Conservation (phyloP, 2,888 invertebrate genomes). For the Branchinecta sandiegonensis region DNA sequence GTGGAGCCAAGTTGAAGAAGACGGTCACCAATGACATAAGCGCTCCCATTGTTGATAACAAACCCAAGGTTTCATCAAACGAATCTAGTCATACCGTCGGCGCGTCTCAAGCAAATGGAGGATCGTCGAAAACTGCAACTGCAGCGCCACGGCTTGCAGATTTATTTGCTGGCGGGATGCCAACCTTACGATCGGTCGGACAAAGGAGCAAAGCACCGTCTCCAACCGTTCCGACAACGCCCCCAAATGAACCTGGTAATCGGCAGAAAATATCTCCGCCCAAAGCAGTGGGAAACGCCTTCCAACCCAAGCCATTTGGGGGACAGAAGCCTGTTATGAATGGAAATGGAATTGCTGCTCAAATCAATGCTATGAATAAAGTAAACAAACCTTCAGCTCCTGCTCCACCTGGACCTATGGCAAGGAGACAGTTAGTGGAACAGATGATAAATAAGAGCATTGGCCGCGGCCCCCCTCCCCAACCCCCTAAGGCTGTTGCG, state of each 20-base stretch:
- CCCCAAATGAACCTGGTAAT: too few species aligned
- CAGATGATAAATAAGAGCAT: neutral
- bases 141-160: conserved; percentile 45
- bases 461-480: conserved; percentile 11
- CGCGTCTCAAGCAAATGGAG: conserved; percentile 35
- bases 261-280: too few species aligned
- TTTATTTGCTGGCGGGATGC: conserved; percentile 67
- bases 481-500: neutral
- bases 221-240: too few species aligned
- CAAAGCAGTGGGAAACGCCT: too few species aligned
- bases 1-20: conserved; percentile 66
- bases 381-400: neutral
- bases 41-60: conserved; percentile 49
- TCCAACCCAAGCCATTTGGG: too few species aligned
- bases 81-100: conserved; percentile 28
- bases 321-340: too few species aligned
- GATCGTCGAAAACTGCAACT: conserved; percentile 32
- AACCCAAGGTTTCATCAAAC: neutral
- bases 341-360: neutral
- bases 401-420: neutral
- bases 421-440: neutral
- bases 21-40: conserved; percentile 80
- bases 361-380: neutral
- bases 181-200: conserved; percentile 58
- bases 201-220: conserved; percentile 27